phyloP scores from a whole-genome alignment of 2,888 invertebrate genomes.

The Melikaiella ostensackeni region DNA sequence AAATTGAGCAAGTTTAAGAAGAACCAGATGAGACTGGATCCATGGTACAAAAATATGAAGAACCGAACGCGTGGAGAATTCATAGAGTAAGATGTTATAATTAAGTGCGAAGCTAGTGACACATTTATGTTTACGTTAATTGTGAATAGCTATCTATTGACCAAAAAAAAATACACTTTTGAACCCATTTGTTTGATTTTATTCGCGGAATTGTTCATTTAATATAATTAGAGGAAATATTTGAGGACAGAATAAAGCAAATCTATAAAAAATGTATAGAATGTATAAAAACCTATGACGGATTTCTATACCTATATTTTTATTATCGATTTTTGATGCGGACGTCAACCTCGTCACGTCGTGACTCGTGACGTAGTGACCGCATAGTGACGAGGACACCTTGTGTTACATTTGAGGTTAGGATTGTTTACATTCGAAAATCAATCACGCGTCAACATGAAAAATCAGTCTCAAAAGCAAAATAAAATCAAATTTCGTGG shows the following conservation, averaged over 20 bases:
- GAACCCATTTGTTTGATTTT: not conserved
- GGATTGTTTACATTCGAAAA: not conserved
- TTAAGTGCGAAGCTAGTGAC: slow-evolving; percentile 76
- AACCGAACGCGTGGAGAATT: slow-evolving; percentile 99
- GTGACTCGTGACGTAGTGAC: too few species aligned
- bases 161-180: not conserved
- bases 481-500: slow-evolving; percentile 5
- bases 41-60: slow-evolving; percentile 99
- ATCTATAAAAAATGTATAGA: too few species aligned
- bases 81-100: slow-evolving; percentile 93
- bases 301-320: too few species aligned
- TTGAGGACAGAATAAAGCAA: too few species aligned
- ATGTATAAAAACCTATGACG: too few species aligned
- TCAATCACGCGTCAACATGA: not conserved
- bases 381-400: too few species aligned
- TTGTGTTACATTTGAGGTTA: slow-evolving; percentile 19
- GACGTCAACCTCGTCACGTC: too few species aligned
- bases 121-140: slow-evolving; percentile 27
- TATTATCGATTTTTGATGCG: too few species aligned
- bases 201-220: too few species aligned
- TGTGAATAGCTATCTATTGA: not conserved
- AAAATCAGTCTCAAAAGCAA: slow-evolving; percentile 1
- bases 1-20: slow-evolving; percentile 99
- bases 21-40: slow-evolving; percentile 98
- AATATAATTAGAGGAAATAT: too few species aligned